These are phyloP conservation scores for Meganola albula DNA, from an alignment of 2,888 invertebrate genomes.

Conservation along the genomic window DNA sequence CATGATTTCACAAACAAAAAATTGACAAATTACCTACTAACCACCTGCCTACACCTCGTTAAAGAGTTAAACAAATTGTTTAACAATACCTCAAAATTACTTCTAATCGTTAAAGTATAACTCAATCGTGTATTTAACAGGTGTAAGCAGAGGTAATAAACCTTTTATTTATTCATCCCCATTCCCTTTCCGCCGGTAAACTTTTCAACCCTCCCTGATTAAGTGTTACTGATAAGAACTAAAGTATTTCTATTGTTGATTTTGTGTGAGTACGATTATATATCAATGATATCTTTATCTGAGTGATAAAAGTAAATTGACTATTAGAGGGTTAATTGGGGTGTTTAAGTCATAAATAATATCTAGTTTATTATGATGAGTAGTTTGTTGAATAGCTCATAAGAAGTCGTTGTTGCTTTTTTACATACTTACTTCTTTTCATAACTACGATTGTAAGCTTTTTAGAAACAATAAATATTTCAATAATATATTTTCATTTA, in stretches of 20 bases:
- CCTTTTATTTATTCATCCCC: slow-evolving; percentile 33
- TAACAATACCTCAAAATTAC: slow-evolving; percentile 23
- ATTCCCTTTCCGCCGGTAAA: slow-evolving; percentile 35
- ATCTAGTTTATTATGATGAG: too few relatives aligned
- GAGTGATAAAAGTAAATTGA: neutral
- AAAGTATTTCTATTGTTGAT: slow-evolving; percentile 23
- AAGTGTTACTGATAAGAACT: slow-evolving; percentile 40
- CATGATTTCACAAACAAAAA: too few relatives aligned
- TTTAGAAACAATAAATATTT: too few relatives aligned
- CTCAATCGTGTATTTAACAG: slow-evolving; percentile 25
- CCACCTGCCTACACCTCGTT: slow-evolving; percentile 14
- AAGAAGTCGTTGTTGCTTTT: too few relatives aligned
- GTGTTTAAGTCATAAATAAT: too few relatives aligned
- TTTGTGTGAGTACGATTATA: slow-evolving; percentile 16
- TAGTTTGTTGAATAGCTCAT: too few relatives aligned
- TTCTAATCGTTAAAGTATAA: slow-evolving; percentile 24
- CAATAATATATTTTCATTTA: too few relatives aligned
- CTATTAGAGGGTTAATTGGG: neutral
- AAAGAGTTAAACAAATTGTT: slow-evolving; percentile 27
- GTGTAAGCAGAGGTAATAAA: slow-evolving; percentile 19
- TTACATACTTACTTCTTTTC: too few relatives aligned
- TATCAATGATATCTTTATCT: slow-evolving; percentile 9
- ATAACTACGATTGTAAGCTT: too few relatives aligned
- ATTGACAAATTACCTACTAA: too few relatives aligned
- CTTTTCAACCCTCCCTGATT: slow-evolving; percentile 41